Percentiles rank a stretch among this genome's conserved stretches.
Evolutionary conservation across 2,113 vertebrate species (phyloP).

Genomic region (Pollachius pollachius): DNA sequence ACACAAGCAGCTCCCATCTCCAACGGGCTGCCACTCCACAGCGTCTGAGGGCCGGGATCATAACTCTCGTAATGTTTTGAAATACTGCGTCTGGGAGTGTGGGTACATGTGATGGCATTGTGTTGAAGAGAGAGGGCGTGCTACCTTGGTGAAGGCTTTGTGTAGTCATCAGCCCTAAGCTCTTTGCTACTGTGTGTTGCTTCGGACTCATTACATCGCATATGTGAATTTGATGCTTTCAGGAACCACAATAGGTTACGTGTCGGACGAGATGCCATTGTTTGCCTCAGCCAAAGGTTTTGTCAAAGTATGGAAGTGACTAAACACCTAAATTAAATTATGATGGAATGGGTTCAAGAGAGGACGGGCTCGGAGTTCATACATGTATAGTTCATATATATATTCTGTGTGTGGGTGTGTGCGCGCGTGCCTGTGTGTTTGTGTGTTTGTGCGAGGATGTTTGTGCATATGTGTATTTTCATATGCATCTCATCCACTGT

Average conservation of each 20-base stretch:
- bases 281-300: no score
- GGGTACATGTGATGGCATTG: no score
- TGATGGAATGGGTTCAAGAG: not conserved
- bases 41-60: not conserved
- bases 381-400: not conserved
- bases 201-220: no score
- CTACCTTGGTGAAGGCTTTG: no score
- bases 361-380: not conserved
- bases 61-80: not conserved
- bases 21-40: conserved; percentile 7
- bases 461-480: not conserved
- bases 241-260: no score
- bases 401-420: not conserved
- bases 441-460: not conserved
- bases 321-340: not conserved
- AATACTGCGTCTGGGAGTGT: no score
- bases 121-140: no score
- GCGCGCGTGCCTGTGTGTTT: not conserved
- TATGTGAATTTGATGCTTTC: no score
- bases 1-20: conserved; percentile 29
- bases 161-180: no score
- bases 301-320: no score
- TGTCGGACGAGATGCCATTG: no score
- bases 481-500: not conserved
- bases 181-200: no score